Conservation (phyloP, 2,888 invertebrate genomes). For the Limnephilus lunatus region DNA sequence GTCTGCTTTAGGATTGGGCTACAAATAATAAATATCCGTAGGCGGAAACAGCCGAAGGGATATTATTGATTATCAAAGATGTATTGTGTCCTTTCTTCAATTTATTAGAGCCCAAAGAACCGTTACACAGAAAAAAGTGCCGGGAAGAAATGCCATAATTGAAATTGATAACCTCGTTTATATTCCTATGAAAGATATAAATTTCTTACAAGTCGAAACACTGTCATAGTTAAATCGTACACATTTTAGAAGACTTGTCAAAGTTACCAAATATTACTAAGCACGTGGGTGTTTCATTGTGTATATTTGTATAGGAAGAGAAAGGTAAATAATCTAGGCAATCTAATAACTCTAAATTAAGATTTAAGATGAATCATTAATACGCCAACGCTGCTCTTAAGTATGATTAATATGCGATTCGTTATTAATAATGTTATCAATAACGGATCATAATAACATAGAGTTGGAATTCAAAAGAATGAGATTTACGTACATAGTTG, state of each 20-base stretch:
- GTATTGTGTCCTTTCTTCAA: constrained; percentile 32
- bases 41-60: constrained; percentile 23
- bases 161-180: constrained; percentile 43
- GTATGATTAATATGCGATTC: neutral
- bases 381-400: constrained; percentile 2
- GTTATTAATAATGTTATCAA: neutral
- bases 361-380: neutral
- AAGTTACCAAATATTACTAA: neutral
- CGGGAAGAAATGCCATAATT: constrained; percentile 41
- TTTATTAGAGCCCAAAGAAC: constrained; percentile 37
- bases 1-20: neutral
- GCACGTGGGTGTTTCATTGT: neutral
- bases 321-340: neutral
- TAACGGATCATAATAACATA: neutral
- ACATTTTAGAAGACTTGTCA: neutral
- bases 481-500: neutral
- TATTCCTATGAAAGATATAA: constrained; percentile 30
- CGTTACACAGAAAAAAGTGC: constrained; percentile 23
- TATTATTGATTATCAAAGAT: constrained; percentile 37
- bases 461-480: neutral
- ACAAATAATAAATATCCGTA: constrained; percentile 12
- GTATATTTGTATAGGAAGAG: neutral
- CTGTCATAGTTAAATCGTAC: constrained; percentile 4
- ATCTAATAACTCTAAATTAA: neutral
- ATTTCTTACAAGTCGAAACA: neutral